Evolutionary conservation across 2,113 vertebrate species (phyloP).

Genomic region (Barnardius zonarius): DNA sequence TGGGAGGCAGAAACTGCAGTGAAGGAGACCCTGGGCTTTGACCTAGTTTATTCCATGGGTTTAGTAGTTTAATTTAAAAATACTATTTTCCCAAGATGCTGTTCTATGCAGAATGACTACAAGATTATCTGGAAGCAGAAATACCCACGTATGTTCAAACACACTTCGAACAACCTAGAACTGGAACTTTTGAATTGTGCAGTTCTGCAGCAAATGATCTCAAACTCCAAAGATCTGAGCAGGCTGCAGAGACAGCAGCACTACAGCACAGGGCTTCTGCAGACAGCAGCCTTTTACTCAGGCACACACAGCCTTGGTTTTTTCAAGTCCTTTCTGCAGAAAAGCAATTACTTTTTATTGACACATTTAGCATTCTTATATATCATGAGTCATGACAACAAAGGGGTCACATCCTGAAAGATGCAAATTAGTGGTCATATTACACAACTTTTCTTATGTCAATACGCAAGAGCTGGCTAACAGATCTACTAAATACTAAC

Average conservation of each 20-base stretch:
- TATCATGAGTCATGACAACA: neutral
- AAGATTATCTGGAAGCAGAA: neutral
- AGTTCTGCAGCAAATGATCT: neutral
- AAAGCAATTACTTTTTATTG: neutral
- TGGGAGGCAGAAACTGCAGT: neutral
- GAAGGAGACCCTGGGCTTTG: neutral
- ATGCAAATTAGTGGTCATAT: neutral
- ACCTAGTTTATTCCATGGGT: neutral
- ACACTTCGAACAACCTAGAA: neutral
- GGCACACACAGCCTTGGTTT: neutral
- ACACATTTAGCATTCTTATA: neutral
- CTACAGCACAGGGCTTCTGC: neutral
- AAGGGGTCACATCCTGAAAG: neutral
- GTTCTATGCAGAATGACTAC: neutral
- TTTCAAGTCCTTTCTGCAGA: neutral
- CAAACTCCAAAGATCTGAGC: neutral
- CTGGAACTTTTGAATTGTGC: neutral
- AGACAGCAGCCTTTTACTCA: neutral
- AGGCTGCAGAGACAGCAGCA: neutral
- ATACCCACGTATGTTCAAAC: neutral
- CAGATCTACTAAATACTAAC: neutral
- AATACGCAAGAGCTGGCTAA: neutral
- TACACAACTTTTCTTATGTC: neutral
- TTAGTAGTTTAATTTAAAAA: neutral
- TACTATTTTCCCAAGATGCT: neutral